phyloP scores from a whole-genome alignment of 2,888 invertebrate genomes.

The Acanthoscelides obtectus region DNA sequence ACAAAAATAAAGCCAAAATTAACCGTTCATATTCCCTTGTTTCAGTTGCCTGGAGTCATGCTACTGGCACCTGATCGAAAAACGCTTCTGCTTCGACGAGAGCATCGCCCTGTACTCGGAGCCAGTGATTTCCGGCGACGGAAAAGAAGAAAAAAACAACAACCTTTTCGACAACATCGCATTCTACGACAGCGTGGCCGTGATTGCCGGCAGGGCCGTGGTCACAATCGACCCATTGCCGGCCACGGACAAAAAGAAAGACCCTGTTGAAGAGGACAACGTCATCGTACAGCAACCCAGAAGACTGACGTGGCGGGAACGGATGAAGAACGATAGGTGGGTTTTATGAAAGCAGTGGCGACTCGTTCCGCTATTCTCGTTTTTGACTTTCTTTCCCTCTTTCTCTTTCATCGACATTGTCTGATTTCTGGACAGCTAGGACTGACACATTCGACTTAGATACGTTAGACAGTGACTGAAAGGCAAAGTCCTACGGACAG shows the following conservation, averaged over 20 bases:
- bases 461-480: no score
- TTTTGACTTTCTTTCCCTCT: no score
- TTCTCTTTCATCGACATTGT: no score
- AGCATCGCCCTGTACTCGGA: constrained; percentile 60
- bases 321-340: not conserved
- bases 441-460: no score
- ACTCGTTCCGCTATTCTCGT: no score
- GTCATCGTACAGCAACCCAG: constrained; percentile 30
- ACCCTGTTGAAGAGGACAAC: not conserved
- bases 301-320: constrained; percentile 32
- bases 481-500: no score
- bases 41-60: constrained; percentile 64
- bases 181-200: constrained; percentile 46
- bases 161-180: constrained; percentile 45
- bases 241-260: constrained; percentile 29
- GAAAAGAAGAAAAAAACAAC: constrained; percentile 41
- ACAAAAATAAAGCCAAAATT: no score
- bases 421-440: no score
- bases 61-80: constrained; percentile 71
- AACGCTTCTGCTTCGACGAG: constrained; percentile 69
- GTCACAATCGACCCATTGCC: constrained; percentile 1
- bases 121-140: constrained; percentile 29
- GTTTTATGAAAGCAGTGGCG: not conserved
- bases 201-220: constrained; percentile 41
- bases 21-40: no score